These are phyloP conservation scores for Paramormyrops hopkinsi DNA, from an alignment of 2,797 vertebrate species.

Conservation along the genomic window DNA sequence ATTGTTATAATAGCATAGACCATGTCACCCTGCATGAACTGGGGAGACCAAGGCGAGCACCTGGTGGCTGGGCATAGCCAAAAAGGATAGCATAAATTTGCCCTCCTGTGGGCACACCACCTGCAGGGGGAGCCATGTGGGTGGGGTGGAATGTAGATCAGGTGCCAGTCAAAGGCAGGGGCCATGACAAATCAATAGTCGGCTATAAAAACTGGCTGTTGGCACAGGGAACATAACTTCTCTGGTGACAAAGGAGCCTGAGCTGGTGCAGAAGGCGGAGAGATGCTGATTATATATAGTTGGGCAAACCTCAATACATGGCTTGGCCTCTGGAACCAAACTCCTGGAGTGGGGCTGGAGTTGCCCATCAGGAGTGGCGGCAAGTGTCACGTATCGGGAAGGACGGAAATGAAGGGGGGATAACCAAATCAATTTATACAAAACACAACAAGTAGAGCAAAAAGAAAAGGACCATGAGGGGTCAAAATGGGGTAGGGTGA, in stretches of 20 bases:
- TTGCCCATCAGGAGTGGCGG: background rate
- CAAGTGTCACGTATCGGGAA: no score
- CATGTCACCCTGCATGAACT: background rate
- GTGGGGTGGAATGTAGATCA: background rate
- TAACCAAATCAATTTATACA: no score
- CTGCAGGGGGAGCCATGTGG: background rate
- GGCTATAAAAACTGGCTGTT: background rate
- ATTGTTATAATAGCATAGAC: background rate
- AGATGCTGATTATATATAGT: background rate
- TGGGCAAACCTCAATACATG: background rate
- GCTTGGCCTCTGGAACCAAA: background rate
- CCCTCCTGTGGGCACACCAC: background rate
- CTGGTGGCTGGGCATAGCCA: background rate
- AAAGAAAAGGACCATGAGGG: background rate
- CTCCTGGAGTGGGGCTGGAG: background rate
- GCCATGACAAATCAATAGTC: background rate
- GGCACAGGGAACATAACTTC: background rate
- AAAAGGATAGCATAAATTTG: background rate
- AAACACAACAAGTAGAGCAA: background rate
- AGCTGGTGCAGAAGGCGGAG: background rate
- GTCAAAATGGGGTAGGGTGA: background rate
- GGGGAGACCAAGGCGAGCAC: no score
- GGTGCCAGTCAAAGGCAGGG: background rate
- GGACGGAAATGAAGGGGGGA: no score
- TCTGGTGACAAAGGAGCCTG: background rate